Percentiles rank a stretch among this genome's conserved stretches.
Conservation (phyloP, 2,797 vertebrate species). For the Myiotriccus ornatus region DNA sequence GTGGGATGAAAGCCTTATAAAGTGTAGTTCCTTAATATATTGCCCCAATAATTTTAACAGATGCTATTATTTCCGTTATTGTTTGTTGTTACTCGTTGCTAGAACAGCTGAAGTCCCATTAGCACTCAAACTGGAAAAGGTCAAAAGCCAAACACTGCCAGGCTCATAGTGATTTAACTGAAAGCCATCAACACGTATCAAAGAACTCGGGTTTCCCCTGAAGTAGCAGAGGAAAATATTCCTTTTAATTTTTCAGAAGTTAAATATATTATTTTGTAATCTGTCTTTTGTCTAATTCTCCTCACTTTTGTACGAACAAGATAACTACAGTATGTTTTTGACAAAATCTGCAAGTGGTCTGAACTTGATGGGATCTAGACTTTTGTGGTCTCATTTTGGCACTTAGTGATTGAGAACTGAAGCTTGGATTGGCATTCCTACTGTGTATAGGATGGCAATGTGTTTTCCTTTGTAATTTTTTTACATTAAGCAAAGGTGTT, state of each 20-base stretch:
- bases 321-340: background rate
- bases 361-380: background rate
- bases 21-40: background rate
- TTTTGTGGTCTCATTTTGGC: background rate
- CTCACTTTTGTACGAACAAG: background rate
- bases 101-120: background rate
- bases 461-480: background rate
- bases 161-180: background rate
- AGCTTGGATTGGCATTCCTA: background rate
- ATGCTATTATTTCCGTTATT: background rate
- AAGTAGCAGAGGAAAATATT: background rate
- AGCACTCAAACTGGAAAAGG: background rate
- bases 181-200: background rate
- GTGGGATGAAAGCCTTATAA: background rate
- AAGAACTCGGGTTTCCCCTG: background rate
- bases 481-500: background rate
- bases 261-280: background rate
- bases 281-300: background rate
- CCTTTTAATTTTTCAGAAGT: background rate
- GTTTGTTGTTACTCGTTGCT: background rate
- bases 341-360: background rate
- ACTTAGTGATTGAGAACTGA: background rate
- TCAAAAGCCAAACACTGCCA: background rate
- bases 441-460: background rate
- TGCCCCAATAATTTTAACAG: background rate